These are phyloP conservation scores for Tachuris rubrigastra DNA, from an alignment of 2,113 vertebrate genomes.

Conservation along the genomic window DNA sequence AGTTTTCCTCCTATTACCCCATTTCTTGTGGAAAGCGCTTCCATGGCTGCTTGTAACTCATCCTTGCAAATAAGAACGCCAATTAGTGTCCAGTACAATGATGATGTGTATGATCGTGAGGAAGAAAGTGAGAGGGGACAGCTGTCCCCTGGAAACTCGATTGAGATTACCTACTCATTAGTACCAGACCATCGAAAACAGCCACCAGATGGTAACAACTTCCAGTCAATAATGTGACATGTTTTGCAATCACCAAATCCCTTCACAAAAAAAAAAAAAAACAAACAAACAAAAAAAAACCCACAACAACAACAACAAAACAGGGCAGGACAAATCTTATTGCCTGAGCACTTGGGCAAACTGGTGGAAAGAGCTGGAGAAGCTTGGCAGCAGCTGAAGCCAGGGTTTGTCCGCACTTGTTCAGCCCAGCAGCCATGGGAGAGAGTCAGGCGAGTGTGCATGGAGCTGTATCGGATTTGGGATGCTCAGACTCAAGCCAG, in stretches of 20 bases:
- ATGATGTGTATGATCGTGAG: background rate
- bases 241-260: slow-evolving; percentile 59
- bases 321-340: slow-evolving; percentile 30
- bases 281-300: no score
- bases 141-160: background rate
- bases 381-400: background rate
- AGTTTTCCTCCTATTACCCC: background rate
- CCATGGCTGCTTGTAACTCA: background rate
- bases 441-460: accelerated
- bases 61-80: background rate
- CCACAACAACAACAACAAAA: no score
- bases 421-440: background rate
- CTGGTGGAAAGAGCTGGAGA: background rate
- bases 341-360: background rate
- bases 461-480: background rate
- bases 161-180: slow-evolving; percentile 32
- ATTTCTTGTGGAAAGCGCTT: background rate
- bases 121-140: background rate
- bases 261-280: background rate
- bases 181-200: slow-evolving; percentile 6
- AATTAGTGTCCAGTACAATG: background rate
- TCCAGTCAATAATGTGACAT: slow-evolving; percentile 31
- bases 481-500: background rate
- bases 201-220: slow-evolving; percentile 51
- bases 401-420: background rate